Conservation (phyloP, 2,113 vertebrate species). For the Muscicapa adusta region DNA sequence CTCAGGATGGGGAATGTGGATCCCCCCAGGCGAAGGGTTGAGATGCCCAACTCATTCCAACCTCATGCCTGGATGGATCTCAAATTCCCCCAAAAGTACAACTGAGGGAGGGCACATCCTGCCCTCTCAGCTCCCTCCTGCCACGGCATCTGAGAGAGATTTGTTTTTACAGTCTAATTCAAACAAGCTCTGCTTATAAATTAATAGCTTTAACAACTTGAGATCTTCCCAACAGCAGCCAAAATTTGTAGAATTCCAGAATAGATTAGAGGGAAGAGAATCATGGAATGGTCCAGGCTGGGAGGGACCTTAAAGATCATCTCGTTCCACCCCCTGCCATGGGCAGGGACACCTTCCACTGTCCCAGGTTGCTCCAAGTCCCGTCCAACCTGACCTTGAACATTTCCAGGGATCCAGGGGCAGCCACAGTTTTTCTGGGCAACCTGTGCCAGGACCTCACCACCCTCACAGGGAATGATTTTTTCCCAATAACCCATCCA, state of each 20-base stretch:
- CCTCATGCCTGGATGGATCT: fast-evolving
- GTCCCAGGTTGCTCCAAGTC: fast-evolving
- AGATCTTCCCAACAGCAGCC: not conserved
- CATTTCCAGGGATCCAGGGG: not conserved
- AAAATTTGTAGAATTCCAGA: not conserved
- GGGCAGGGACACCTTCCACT: not conserved
- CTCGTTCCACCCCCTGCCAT: fast-evolving
- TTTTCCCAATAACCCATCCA: not conserved
- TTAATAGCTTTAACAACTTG: not conserved
- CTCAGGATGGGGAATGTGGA: not conserved
- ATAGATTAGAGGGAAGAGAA: not conserved
- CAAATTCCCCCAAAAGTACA: not conserved
- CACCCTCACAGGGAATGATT: not conserved
- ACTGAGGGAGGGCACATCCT: not conserved
- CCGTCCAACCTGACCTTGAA: fast-evolving
- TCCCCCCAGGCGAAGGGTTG: not conserved
- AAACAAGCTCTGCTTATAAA: not conserved
- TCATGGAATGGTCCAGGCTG: not conserved
- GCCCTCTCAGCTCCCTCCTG: not conserved
- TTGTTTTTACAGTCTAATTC: not conserved
- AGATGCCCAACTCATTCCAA: not conserved
- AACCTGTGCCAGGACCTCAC: fast-evolving
- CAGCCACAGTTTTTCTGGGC: not conserved
- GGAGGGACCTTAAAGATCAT: fast-evolving
- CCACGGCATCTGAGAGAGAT: not conserved